Evolutionary conservation across 2,888 invertebrate species (phyloP).

Genomic region (Beris morrisii): DNA sequence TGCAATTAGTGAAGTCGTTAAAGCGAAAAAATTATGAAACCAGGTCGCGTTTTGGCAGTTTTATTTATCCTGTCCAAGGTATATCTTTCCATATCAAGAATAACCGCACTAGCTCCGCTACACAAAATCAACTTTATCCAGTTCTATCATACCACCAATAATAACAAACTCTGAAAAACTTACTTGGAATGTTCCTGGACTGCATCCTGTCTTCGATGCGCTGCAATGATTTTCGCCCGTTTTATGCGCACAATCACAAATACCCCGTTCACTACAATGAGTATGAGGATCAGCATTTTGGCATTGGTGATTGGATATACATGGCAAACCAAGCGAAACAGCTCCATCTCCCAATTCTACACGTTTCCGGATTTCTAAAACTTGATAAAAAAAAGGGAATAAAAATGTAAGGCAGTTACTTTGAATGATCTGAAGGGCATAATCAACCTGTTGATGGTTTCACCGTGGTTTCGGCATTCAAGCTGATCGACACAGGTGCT

Average conservation of each 20-base stretch:
- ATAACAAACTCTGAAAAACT: conserved; percentile 32
- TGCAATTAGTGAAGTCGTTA: background rate
- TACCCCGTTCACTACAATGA: conserved; percentile 61
- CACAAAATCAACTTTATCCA: conserved; percentile 31
- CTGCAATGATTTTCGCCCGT: conserved; percentile 65
- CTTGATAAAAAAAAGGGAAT: conserved; percentile 7
- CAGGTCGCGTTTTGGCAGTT: too few species aligned
- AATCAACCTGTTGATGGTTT: conserved; percentile 41
- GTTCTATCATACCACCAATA: background rate
- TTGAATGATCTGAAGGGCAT: background rate
- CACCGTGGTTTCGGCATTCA: conserved; percentile 25
- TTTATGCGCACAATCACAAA: conserved; percentile 73
- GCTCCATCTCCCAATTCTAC: conserved; percentile 55
- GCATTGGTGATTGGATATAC: conserved; percentile 77
- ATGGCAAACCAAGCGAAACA: conserved; percentile 76
- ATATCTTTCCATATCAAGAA: background rate
- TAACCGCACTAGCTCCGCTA: conserved; percentile 22
- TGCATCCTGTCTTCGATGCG: conserved; percentile 75
- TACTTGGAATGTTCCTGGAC: conserved; percentile 79
- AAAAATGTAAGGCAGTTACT: background rate
- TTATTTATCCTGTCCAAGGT: too few species aligned
- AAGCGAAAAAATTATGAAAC: background rate
- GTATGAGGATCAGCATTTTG: conserved; percentile 77
- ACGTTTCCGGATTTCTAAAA: conserved; percentile 51
- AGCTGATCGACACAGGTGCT: conserved; percentile 49